These are phyloP conservation scores for Choristoneura rosaceana DNA, from an alignment of 2,888 invertebrate species.

Conservation along the genomic window DNA sequence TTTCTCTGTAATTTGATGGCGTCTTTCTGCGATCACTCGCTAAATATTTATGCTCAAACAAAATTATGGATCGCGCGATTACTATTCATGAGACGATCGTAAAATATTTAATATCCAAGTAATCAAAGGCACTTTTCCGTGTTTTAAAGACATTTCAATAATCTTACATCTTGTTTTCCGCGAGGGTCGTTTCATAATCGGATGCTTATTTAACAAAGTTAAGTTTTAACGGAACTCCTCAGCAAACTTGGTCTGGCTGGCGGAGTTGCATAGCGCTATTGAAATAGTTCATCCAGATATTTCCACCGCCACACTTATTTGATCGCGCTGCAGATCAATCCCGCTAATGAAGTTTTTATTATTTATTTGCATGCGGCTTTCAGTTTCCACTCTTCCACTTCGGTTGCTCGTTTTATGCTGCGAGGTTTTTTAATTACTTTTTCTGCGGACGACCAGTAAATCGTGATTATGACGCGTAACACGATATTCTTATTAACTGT, in stretches of 20 bases:
- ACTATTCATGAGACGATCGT: slow-evolving; percentile 17
- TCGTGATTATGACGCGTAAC: neutral
- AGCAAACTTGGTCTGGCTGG: slow-evolving; percentile 3
- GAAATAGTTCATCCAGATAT: slow-evolving; percentile 27
- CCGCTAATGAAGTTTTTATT: slow-evolving; percentile 31
- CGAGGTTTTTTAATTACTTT: slow-evolving; percentile 15
- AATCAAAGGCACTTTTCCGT: slow-evolving; percentile 1
- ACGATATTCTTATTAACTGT: slow-evolving; percentile 12
- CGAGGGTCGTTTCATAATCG: neutral
- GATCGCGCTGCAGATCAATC: slow-evolving; percentile 35
- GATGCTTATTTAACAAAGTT: slow-evolving; percentile 2
- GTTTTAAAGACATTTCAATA: neutral
- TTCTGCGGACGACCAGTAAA: slow-evolving; percentile 1
- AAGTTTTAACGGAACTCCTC: neutral
- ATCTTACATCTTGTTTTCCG: neutral
- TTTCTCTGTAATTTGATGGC: slow-evolving; percentile 2
- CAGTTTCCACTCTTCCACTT: slow-evolving; percentile 9
- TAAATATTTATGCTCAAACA: slow-evolving; percentile 18
- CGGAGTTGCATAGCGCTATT: slow-evolving; percentile 22
- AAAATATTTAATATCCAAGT: slow-evolving; percentile 9
- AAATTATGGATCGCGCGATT: neutral
- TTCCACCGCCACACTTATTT: slow-evolving; percentile 23
- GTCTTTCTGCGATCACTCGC: neutral
- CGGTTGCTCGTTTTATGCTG: slow-evolving; percentile 14
- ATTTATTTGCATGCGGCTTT: slow-evolving; percentile 34